Evolutionary conservation across 2,797 vertebrate species (phyloP).

Genomic region (Chrysocyon brachyurus): DNA sequence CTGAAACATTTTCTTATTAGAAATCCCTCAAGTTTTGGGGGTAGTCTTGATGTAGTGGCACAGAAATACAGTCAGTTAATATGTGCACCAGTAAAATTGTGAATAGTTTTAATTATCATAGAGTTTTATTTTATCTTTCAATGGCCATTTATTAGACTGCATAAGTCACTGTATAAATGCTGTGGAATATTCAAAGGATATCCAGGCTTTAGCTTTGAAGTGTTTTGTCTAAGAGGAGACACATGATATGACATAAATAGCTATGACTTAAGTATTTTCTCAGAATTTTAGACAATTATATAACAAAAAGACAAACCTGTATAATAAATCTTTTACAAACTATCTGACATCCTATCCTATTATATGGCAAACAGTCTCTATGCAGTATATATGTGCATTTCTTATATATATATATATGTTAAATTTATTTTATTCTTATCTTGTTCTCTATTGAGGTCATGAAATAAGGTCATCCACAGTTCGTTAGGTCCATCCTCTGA

Average conservation of each 20-base stretch:
- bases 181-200: neutral
- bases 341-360: neutral
- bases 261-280: neutral
- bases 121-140: neutral
- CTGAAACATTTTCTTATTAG: neutral
- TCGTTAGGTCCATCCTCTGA: neutral
- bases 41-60: neutral
- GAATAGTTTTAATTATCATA: neutral
- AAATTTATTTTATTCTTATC: neutral
- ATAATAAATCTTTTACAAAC: neutral
- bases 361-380: neutral
- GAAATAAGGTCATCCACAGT: neutral
- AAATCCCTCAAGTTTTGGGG: neutral
- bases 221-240: neutral
- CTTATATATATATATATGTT: neutral
- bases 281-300: neutral
- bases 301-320: neutral
- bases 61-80: neutral
- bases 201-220: neutral
- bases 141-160: neutral
- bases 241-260: neutral
- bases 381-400: neutral
- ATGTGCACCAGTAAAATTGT: neutral
- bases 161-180: neutral
- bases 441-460: neutral